Conservation (phyloP, 2,888 invertebrate genomes). For the Hipparchia semele region DNA sequence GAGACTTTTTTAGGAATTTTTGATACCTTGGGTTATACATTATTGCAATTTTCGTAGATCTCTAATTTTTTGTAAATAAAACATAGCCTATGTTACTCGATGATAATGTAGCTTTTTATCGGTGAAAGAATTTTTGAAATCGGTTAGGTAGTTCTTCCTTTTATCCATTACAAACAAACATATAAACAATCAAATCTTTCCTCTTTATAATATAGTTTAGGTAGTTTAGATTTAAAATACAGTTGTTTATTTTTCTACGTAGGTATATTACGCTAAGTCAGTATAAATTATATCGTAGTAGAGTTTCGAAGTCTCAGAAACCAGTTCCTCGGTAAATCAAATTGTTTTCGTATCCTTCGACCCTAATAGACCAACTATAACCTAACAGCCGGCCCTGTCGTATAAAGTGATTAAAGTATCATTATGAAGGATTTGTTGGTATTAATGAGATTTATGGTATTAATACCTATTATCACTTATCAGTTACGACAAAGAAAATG, state of each 20-base stretch:
- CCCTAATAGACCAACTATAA: slow-evolving; percentile 60
- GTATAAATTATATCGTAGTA: not conserved
- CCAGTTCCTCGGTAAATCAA: slow-evolving; percentile 63
- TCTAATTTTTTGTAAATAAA: too few relatives aligned
- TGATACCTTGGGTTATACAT: too few relatives aligned
- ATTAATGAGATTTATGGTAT: slow-evolving; percentile 69
- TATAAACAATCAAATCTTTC: too few relatives aligned
- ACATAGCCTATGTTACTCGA: too few relatives aligned
- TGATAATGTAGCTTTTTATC: too few relatives aligned
- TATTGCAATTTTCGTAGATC: too few relatives aligned
- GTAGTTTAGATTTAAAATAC: too few relatives aligned
- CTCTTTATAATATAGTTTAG: too few relatives aligned
- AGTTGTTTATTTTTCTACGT: not conserved
- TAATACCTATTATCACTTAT: slow-evolving; percentile 62
- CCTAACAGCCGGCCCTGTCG: slow-evolving; percentile 61
- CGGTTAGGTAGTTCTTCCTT: too few relatives aligned
- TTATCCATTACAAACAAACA: too few relatives aligned
- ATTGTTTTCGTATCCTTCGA: slow-evolving; percentile 57
- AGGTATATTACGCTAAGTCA: not conserved
- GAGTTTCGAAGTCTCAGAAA: slow-evolving; percentile 43
- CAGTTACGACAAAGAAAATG: slow-evolving; percentile 55
- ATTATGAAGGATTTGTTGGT: slow-evolving; percentile 66
- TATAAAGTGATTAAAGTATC: slow-evolving; percentile 79
- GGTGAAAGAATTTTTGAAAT: too few relatives aligned
- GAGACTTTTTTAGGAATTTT: too few relatives aligned